These are phyloP conservation scores for Oncorhynchus clarkii DNA, from an alignment of 2,113 vertebrate species.

Conservation along the genomic window DNA sequence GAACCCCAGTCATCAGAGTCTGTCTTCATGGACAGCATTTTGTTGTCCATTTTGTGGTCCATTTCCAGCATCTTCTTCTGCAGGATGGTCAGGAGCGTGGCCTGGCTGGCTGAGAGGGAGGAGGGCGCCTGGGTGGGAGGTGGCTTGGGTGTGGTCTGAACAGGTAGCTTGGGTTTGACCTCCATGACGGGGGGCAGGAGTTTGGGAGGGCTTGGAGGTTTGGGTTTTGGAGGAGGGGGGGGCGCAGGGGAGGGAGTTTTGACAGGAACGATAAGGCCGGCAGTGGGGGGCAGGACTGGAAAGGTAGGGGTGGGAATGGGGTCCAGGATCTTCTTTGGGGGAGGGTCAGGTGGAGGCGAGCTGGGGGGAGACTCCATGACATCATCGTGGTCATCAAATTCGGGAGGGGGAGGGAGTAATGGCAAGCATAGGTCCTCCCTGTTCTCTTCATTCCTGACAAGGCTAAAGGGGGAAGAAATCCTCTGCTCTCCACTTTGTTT, in stretches of 20 bases:
- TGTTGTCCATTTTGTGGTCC: slow-evolving; percentile 71
- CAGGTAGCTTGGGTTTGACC: slow-evolving; percentile 41
- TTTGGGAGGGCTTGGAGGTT: slow-evolving; percentile 42
- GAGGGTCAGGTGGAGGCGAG: slow-evolving; percentile 50
- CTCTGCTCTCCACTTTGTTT: slow-evolving; percentile 24
- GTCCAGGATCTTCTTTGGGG: slow-evolving; percentile 35
- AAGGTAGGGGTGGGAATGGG: neutral
- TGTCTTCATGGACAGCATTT: slow-evolving; percentile 41
- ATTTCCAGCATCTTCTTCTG: slow-evolving; percentile 80
- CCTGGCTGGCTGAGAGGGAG: slow-evolving; percentile 53
- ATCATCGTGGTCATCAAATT: slow-evolving; percentile 78
- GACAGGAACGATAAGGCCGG: neutral
- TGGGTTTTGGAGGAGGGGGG: slow-evolving; percentile 29
- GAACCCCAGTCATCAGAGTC: slow-evolving; percentile 71
- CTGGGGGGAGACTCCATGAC: slow-evolving; percentile 45
- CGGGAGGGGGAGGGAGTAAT: slow-evolving; percentile 88
- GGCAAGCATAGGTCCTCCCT: slow-evolving; percentile 56
- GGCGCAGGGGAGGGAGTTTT: neutral
- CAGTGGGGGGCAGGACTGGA: slow-evolving; percentile 2
- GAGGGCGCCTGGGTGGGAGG: slow-evolving; percentile 24
- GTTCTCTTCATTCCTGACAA: slow-evolving; percentile 32
- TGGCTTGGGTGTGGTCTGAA: slow-evolving; percentile 40
- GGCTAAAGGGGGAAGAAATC: slow-evolving; percentile 1
- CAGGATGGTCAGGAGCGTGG: slow-evolving; percentile 73
- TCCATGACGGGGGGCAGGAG: slow-evolving; percentile 11